phyloP scores from a whole-genome alignment of 2,888 invertebrate species.

The Tetrapedia diversipes region DNA sequence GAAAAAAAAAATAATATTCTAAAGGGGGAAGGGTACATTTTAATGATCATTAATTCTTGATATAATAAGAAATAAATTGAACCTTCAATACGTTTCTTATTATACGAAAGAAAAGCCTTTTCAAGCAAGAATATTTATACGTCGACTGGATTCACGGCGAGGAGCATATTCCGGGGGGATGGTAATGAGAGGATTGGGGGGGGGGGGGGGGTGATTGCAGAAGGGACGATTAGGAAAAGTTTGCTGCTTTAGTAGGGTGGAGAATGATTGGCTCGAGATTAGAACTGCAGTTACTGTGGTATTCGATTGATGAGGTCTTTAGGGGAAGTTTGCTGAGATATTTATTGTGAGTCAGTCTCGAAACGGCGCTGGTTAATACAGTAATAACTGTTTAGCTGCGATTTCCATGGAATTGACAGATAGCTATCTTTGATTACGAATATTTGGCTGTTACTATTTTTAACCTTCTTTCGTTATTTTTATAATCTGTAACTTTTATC shows the following conservation, averaged over 20 bases:
- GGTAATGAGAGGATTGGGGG: neutral
- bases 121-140: slow-evolving; percentile 2
- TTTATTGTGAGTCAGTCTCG: too few relatives aligned
- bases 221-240: neutral
- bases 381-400: too few relatives aligned
- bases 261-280: neutral
- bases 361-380: too few relatives aligned
- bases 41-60: too few relatives aligned
- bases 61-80: too few relatives aligned
- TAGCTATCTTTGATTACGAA: too few relatives aligned
- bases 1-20: too few relatives aligned
- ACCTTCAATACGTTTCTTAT: slow-evolving; percentile 15
- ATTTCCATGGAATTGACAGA: too few relatives aligned
- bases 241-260: neutral
- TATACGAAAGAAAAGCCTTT: neutral
- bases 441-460: too few relatives aligned
- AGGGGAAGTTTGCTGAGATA: neutral
- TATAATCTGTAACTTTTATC: too few relatives aligned
- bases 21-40: too few relatives aligned
- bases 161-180: neutral
- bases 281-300: neutral
- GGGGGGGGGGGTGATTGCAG: neutral
- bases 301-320: neutral
- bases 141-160: neutral
- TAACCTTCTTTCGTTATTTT: too few relatives aligned